Percentiles rank a stretch among this genome's conserved stretches.
These are phyloP conservation scores for Drosophila arizonae DNA, from an alignment of 1,140 invertebrate genomes.

Conservation along the genomic window DNA sequence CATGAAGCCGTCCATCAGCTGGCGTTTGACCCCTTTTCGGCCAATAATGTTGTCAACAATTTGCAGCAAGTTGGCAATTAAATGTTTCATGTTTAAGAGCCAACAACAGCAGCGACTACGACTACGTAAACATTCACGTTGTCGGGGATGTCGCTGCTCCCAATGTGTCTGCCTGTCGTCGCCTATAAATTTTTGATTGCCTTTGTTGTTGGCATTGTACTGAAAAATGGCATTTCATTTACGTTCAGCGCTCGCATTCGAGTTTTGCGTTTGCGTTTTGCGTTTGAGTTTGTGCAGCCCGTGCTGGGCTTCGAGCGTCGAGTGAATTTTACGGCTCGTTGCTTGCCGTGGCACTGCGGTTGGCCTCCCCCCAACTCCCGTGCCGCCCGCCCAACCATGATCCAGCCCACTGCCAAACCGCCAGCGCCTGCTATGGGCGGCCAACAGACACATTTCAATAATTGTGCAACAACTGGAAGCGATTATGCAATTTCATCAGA, in stretches of 20 bases:
- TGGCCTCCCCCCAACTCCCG: slow-evolving; percentile 1
- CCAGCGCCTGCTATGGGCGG: slow-evolving; percentile 22
- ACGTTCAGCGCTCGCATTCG: slow-evolving; percentile 27
- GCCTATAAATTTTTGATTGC: slow-evolving; percentile 66
- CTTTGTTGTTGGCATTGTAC: slow-evolving; percentile 46
- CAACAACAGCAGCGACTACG: slow-evolving; percentile 18
- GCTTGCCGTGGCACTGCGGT: slow-evolving; percentile 51
- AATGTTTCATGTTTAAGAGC: slow-evolving; percentile 43
- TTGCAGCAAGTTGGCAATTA: slow-evolving; percentile 60
- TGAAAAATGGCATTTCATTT: slow-evolving; percentile 69
- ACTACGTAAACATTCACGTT: slow-evolving; percentile 5
- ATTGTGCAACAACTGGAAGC: slow-evolving; percentile 81
- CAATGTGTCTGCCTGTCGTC: slow-evolving; percentile 49
- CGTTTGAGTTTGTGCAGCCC: slow-evolving; percentile 24
- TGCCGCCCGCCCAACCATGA: neutral
- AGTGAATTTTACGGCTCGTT: slow-evolving; percentile 77
- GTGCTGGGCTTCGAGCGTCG: slow-evolving; percentile 41
- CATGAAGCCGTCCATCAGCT: slow-evolving; percentile 20
- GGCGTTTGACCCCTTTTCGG: slow-evolving; percentile 9
- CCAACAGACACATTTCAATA: slow-evolving; percentile 74
- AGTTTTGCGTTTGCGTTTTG: neutral
- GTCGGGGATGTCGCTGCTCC: slow-evolving; percentile 9
- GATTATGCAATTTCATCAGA: slow-evolving; percentile 81
- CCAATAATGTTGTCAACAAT: slow-evolving; percentile 39
- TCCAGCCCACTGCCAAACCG: slow-evolving; percentile 3